These are phyloP conservation scores for Myiotriccus ornatus DNA, from an alignment of 2,797 vertebrate genomes.

Conservation along the genomic window DNA sequence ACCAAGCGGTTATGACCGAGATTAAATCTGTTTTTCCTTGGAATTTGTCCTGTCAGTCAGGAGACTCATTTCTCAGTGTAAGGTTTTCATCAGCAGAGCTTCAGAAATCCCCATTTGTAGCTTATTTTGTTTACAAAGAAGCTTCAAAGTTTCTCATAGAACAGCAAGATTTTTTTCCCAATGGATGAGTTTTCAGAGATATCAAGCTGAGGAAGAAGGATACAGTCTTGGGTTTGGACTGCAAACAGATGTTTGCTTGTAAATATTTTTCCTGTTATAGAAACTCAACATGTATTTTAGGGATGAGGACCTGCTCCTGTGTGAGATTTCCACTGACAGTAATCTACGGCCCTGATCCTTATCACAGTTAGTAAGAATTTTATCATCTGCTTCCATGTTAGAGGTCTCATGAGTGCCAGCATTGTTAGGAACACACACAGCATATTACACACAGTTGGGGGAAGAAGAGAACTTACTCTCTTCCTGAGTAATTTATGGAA, in stretches of 20 bases:
- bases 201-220: constrained; percentile 18
- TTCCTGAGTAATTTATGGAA: neutral
- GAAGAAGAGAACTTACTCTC: neutral
- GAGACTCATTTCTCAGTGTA: neutral
- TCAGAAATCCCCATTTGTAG: neutral
- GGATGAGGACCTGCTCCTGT: neutral
- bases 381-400: neutral
- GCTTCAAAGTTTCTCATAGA: neutral
- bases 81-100: neutral
- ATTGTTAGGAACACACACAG: neutral
- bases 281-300: neutral
- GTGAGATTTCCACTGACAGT: neutral
- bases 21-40: neutral
- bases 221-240: neutral
- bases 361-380: neutral
- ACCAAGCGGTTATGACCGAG: neutral
- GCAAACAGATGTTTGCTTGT: neutral
- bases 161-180: neutral
- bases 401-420: neutral
- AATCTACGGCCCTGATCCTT: neutral
- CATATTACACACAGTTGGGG: neutral
- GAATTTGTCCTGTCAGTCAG: neutral
- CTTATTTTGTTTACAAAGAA: neutral
- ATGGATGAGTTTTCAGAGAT: neutral
- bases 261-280: neutral